Conservation (phyloP, 2,113 vertebrate species). For the Dipodomys merriami region DNA sequence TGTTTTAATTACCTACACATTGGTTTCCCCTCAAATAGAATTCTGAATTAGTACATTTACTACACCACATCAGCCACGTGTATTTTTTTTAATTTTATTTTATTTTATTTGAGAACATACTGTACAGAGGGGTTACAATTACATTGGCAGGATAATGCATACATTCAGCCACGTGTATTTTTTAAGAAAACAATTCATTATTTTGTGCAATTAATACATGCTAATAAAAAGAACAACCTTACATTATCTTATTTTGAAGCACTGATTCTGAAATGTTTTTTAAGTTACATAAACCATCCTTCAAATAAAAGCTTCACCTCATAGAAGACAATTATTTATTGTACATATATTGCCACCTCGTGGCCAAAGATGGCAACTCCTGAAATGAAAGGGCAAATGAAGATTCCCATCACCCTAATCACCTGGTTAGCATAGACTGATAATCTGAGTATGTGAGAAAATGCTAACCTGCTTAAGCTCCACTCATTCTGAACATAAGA, state of each 20-base stretch:
- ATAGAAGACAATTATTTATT: constrained; percentile 16
- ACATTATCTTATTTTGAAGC: constrained; percentile 41
- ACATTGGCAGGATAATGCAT: too few species aligned
- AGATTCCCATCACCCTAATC: neutral
- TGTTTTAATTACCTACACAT: neutral
- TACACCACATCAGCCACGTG: neutral
- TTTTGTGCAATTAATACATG: neutral
- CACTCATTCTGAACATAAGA: neutral
- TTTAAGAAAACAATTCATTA: neutral
- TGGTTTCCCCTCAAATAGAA: constrained; percentile 14
- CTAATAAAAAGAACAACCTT: neutral
- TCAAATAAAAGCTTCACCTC: neutral
- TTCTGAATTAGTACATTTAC: neutral
- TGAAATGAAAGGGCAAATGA: neutral
- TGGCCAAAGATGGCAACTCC: constrained; percentile 32
- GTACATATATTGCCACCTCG: constrained; percentile 66
- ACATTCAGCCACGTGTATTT: neutral
- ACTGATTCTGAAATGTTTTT: constrained; percentile 46
- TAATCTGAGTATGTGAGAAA: neutral
- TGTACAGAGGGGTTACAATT: too few species aligned
- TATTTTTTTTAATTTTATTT: too few species aligned
- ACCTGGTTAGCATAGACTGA: constrained; percentile 19
- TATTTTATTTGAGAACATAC: too few species aligned
- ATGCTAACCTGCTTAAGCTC: neutral
- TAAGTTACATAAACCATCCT: constrained; percentile 51